Evolutionary conservation across 1,140 invertebrate species (phyloP), one percentile per base, ranked within the genome.

Genomic region (Acromyrmex heyeri): DNA sequence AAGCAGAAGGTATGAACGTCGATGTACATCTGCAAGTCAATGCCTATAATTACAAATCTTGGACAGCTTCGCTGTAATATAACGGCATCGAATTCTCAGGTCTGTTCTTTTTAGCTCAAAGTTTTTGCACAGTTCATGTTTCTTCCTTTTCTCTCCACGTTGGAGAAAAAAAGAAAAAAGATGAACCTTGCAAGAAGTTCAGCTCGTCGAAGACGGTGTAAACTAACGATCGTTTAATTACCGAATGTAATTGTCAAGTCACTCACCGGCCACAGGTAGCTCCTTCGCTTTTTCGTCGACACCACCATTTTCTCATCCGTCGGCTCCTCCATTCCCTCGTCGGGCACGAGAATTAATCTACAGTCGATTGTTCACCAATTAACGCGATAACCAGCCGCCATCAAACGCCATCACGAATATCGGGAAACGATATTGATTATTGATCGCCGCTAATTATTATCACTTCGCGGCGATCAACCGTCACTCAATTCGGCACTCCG

Each of bases 181-280:
- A 38, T 38, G 7, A 7, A 38, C 7, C 7, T 0, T 34, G 30
- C 30, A 34, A 34, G 30, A 34, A 34, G 0, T 38, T 38, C 0
- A 38, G 34, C 34, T 53, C 27, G 27, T 50, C 27, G 10, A 48
- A 12, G 16, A 50, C 27, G 24, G 10, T 62, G 18, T 0, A 16
- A 30, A n/a, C 0, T 3, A 38, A 69, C 55, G 55, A 55, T 70
- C 27, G 61, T 50, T 27, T 50, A 50, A 50, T 50, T 50, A 50
- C 3, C 14, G 14, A 14, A 50, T 0, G n/a, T 57, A 21, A 34
- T 34, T 18, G 0, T 34, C 1, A 65, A 10, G 64, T 38, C 44
- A 70, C 64, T 81, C 48, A 81, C 77, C 64, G 14, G 14, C 14
- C n/a, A 8, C 48, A 55, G 34, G 16, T 48, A 55, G n/a, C 30